A percentile compares a stretch with the other conserved stretches of the same genome.
Conservation (phyloP, 2,113 vertebrate species). For the Chloroceryle aenea region DNA sequence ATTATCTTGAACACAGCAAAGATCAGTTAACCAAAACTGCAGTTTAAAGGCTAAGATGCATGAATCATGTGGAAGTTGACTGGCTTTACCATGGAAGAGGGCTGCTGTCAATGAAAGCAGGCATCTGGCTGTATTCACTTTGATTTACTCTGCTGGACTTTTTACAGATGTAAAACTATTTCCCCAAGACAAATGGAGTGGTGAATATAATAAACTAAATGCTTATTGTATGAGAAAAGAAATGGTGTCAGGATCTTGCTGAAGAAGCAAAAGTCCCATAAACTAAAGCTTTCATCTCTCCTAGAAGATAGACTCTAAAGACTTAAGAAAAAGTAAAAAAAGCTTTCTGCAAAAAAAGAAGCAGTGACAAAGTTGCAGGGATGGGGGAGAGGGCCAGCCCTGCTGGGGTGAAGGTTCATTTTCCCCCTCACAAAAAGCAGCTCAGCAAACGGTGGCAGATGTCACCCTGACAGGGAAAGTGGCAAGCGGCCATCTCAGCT, state of each 20-base stretch:
- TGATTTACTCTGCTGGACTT: not conserved
- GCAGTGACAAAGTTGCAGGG: not conserved
- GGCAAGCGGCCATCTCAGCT: conserved; percentile 35
- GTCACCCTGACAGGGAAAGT: conserved; percentile 36
- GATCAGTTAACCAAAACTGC: not conserved
- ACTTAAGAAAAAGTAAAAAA: not conserved
- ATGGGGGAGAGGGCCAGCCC: not conserved
- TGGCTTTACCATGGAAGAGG: not conserved
- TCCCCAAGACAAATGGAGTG: conserved; percentile 42
- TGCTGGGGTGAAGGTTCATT: not conserved
- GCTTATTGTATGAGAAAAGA: not conserved
- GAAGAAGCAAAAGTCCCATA: not conserved
- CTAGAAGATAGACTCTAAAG: not conserved
- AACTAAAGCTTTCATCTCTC: not conserved
- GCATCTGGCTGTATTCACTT: not conserved
- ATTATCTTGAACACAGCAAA: not conserved
- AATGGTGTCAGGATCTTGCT: not conserved
- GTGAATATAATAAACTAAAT: conserved; percentile 44
- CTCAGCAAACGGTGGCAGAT: conserved; percentile 44
- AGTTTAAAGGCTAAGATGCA: not conserved
- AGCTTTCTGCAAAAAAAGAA: not conserved
- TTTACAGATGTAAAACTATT: conserved; percentile 38
- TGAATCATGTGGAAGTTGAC: not conserved
- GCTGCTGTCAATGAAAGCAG: conserved; percentile 7
- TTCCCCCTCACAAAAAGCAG: not conserved